Evolutionary conservation across 2,113 vertebrate species (phyloP).

Genomic region (Thunnus thynnus): DNA sequence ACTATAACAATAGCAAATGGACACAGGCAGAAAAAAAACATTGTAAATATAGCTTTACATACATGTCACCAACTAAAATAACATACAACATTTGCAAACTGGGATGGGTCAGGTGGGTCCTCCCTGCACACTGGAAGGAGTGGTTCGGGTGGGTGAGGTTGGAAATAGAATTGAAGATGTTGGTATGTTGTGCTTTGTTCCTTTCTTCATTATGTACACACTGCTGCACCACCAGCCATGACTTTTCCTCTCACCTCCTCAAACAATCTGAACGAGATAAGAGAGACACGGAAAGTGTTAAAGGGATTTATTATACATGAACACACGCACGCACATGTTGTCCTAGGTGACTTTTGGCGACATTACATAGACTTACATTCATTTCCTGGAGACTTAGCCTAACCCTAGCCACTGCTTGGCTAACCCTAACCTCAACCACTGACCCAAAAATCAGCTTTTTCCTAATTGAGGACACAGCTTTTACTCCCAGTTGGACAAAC

Average conservation of each 20-base stretch:
- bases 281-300: conserved; percentile 6
- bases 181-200: conserved; percentile 19
- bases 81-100: conserved; percentile 36
- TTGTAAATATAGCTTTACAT: conserved; percentile 42
- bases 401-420: no score
- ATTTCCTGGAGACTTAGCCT: no score
- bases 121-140: conserved; percentile 17
- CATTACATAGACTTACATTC: no score
- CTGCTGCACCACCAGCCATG: conserved; percentile 32
- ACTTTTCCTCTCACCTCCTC: conserved; percentile 40
- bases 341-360: no score
- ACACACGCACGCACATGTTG: neutral
- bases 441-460: no score
- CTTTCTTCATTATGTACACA: conserved; percentile 62
- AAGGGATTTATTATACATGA: neutral
- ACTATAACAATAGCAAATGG: conserved; percentile 44
- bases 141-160: neutral
- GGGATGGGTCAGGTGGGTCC: conserved; percentile 20
- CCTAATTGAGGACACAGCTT: no score
- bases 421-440: no score
- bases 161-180: conserved; percentile 30
- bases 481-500: no score
- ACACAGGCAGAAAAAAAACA: conserved; percentile 44
- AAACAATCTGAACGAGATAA: conserved; percentile 54
- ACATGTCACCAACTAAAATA: conserved; percentile 49